Base-by-base conservation (phyloP, 2,797 vertebrate species). In the Pyrrhura leucotis region DNA sequence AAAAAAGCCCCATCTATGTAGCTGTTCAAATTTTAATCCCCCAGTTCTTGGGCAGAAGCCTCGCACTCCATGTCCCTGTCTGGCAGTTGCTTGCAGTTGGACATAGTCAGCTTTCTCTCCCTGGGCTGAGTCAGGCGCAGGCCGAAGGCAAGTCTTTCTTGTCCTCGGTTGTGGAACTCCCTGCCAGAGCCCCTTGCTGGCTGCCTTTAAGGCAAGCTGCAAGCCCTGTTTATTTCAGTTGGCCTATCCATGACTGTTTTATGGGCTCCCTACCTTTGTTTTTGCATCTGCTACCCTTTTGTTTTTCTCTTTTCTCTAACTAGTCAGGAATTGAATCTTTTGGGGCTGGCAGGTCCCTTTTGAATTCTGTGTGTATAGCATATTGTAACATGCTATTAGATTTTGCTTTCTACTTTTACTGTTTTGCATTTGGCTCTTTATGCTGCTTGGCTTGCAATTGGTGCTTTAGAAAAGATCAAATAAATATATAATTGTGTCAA, bases 211-310 rank as follows among this genome's bases (percentile, higher is more conserved):
- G 97, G 96, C 96, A 97, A 94, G 94, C 96, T 97, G 92, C 93
- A 92, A 97, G 96, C 90, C 96, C 96, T 96, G 93, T 97, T 97
- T 97, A 95, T 97, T 97, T 97, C 96, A 79, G 89, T 94, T 97
- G 95, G 96, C 97, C 96, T 97, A 90, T 96, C 93, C 93, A 92
- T 97, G 93, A 85, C 95, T 96, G 97, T 95, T 97, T 97, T 97
- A 97, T 96, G 96, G 96, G 95, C 96, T 97, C 95, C 96, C 97
- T 96, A 96, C 95, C 95, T 97, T 97, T 96, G 96, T 95, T 97
- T 97, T 96, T 97, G 96, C 96, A 97, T 97, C 96, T 97, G 97
- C 95, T 97, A 90, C 94, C 94, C 96, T 97, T 97, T 97, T 97
- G 95, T 97, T 95, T 96, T 94, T 92, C 92, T 79, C 86, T 93